A percentile compares a stretch with the other conserved stretches of the same genome.
Conservation (phyloP, 2,113 vertebrate species). For the Acrocephalus arundinaceus region DNA sequence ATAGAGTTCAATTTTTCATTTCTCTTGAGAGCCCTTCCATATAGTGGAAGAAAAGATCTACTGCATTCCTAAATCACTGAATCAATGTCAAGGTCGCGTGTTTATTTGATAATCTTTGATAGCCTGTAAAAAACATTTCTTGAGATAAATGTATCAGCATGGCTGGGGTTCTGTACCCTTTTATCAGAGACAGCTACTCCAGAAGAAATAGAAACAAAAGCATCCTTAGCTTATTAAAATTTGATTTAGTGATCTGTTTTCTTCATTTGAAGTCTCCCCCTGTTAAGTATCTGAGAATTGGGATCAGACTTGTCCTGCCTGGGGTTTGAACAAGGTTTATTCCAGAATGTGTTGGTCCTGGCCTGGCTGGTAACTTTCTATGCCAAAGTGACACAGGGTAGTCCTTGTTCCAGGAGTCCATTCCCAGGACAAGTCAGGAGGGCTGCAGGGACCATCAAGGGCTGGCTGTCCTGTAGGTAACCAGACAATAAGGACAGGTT, state of each 20-base stretch:
- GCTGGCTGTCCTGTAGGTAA: neutral
- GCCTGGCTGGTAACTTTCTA: neutral
- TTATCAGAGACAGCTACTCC: neutral
- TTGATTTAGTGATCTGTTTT: neutral
- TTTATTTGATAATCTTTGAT: constrained; percentile 4
- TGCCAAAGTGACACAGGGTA: neutral
- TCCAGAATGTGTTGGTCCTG: neutral
- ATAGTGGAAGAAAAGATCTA: neutral
- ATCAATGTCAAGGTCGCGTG: neutral
- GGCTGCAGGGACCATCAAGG: neutral
- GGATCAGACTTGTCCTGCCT: neutral
- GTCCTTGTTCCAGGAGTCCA: neutral
- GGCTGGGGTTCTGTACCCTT: neutral
- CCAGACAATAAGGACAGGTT: neutral
- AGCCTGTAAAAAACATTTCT: neutral
- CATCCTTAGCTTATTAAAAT: neutral
- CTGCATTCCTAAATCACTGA: neutral
- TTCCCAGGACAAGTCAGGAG: neutral
- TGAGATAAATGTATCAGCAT: neutral
- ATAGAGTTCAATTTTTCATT: constrained; percentile 28
- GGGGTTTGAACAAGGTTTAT: neutral
- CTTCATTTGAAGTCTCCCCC: neutral
- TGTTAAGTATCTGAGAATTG: neutral
- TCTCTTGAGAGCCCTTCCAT: neutral
- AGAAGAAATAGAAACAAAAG: neutral